Conservation (phyloP, 2,797 vertebrate species). For the Graptemys geographica region DNA sequence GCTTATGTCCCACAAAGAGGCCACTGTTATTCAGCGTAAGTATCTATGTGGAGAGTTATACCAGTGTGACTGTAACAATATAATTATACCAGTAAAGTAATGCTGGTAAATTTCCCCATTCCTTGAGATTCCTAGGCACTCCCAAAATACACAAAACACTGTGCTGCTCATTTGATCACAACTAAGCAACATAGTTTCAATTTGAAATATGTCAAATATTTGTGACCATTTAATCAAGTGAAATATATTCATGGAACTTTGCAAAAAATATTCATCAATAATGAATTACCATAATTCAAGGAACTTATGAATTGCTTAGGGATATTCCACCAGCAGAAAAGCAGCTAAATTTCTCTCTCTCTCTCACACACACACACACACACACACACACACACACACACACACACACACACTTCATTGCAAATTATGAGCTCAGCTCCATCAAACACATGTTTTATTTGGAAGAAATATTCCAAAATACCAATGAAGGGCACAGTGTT, state of each 20-base stretch:
- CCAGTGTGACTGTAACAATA: not conserved
- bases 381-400: not conserved
- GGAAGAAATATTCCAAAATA: not conserved
- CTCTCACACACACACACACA: too few relatives aligned
- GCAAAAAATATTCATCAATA: not conserved
- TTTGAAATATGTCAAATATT: not conserved
- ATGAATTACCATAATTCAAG: not conserved
- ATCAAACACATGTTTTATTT: not conserved
- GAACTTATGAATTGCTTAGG: not conserved
- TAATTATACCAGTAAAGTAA: not conserved
- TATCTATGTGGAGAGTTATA: not conserved
- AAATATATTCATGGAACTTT: not conserved
- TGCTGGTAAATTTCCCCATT: not conserved
- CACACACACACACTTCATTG: not conserved
- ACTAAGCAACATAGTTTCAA: not conserved
- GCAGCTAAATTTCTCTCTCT: not conserved
- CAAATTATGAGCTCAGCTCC: not conserved
- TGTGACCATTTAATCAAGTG: not conserved
- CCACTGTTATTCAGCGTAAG: not conserved
- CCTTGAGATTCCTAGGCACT: not conserved
- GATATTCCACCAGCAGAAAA: not conserved
- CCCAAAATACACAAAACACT: not conserved
- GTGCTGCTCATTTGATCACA: not conserved
- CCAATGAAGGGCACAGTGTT: not conserved
- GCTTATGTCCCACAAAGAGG: not conserved